Evolutionary conservation across 2,113 vertebrate species (phyloP).

Genomic region (Eidolon helvum): DNA sequence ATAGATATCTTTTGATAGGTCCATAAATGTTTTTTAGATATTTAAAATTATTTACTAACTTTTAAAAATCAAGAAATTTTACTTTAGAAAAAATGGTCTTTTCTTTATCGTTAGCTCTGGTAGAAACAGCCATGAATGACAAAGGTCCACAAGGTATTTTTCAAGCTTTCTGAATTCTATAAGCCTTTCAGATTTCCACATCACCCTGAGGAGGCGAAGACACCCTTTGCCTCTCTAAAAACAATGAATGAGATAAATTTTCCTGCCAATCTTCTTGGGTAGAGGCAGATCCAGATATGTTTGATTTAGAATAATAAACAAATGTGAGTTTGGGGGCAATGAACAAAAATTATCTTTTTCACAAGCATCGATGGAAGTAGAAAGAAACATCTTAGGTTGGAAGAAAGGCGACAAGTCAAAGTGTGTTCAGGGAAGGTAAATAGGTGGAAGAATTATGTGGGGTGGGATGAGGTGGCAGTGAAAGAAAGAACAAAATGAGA

Average conservation of each 20-base stretch:
- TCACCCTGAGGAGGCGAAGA: not conserved
- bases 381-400: not conserved
- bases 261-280: not conserved
- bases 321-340: not conserved
- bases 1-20: not conserved
- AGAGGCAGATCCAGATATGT: not conserved
- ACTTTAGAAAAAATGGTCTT: not conserved
- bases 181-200: not conserved
- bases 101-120: not conserved
- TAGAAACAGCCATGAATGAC: not conserved
- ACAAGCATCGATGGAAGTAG: not conserved
- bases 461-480: not conserved
- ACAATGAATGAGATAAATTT: not conserved
- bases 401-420: not conserved
- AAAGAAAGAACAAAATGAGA: not conserved
- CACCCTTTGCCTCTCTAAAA: not conserved
- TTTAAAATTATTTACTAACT: not conserved
- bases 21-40: not conserved
- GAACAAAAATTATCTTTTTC: not conserved
- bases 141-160: not conserved
- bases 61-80: not conserved
- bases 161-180: not conserved
- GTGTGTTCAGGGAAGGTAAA: not conserved
- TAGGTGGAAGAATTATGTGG: not conserved
- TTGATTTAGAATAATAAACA: not conserved